A percentile compares a stretch with the other conserved stretches of the same genome.
These are phyloP conservation scores for Carlito syrichta DNA, from an alignment of 2,113 vertebrate genomes.

Conservation along the genomic window DNA sequence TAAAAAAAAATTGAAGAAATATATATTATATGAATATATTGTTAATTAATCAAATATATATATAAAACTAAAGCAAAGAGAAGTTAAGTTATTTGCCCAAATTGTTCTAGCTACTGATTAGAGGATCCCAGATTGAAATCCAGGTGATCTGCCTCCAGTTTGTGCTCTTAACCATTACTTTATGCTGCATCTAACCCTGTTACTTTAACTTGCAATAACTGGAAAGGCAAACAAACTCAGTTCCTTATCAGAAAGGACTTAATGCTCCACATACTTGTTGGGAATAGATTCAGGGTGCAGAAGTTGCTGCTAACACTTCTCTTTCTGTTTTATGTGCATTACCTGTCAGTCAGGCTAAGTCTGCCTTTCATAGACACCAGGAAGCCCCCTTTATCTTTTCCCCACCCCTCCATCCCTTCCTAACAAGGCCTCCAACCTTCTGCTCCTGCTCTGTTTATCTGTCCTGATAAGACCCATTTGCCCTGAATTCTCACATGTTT, in stretches of 20 bases:
- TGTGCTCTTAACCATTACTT: background rate
- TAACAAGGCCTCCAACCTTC: background rate
- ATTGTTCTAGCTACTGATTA: background rate
- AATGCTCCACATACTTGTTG: background rate
- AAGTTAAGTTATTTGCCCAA: background rate
- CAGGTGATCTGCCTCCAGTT: background rate
- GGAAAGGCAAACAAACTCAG: background rate
- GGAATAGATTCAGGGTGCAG: background rate
- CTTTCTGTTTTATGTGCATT: background rate
- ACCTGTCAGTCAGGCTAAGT: background rate
- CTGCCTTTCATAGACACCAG: background rate
- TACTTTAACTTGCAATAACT: background rate
- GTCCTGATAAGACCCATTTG: background rate
- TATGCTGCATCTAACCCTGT: background rate
- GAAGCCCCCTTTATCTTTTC: background rate
- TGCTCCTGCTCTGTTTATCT: background rate
- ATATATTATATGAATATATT: too few relatives aligned
- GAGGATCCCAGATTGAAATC: background rate
- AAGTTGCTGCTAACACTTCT: background rate
- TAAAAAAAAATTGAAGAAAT: too few relatives aligned
- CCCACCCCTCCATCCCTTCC: background rate
- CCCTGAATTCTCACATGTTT: background rate
- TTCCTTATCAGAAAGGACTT: background rate
- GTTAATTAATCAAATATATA: too few relatives aligned
- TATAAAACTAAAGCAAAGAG: background rate